Percentiles rank a stretch among this genome's conserved stretches.
Conservation (phyloP, 2,888 invertebrate genomes). For the Harpalus rubripes region DNA sequence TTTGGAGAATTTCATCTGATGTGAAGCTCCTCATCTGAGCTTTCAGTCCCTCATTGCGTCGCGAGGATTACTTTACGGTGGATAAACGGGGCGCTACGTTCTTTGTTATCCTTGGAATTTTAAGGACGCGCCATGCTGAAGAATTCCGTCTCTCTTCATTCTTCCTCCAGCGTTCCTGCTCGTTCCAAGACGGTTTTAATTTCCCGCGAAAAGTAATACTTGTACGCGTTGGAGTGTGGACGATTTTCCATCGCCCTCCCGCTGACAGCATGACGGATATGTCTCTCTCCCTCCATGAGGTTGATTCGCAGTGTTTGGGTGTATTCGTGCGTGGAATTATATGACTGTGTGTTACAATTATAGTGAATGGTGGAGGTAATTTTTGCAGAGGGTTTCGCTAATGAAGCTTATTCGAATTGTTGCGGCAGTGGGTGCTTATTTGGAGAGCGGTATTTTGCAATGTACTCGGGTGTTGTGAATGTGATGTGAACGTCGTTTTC, state of each 20-base stretch:
- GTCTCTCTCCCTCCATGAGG: not conserved
- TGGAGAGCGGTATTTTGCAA: not conserved
- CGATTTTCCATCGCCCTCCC: conserved; percentile 4
- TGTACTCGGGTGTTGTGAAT: not conserved
- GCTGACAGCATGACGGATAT: not conserved
- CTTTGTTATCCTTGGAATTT: conserved; percentile 63
- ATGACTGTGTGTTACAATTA: conserved; percentile 18
- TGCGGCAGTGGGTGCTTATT: not conserved
- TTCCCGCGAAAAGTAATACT: conserved; percentile 55
- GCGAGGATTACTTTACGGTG: conserved; percentile 56
- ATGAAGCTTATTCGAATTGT: conserved; percentile 37
- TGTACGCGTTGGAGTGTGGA: conserved; percentile 41
- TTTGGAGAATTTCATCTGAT: not conserved
- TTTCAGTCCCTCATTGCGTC: not conserved
- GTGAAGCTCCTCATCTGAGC: not conserved
- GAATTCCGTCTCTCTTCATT: conserved; percentile 47
- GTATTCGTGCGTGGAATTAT: conserved; percentile 6
- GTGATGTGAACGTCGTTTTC: not conserved
- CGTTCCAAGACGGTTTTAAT: conserved; percentile 58
- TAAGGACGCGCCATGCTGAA: conserved; percentile 49
- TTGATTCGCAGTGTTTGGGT: not conserved
- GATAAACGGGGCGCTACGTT: conserved; percentile 47
- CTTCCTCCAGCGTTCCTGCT: conserved; percentile 11
- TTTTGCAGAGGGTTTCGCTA: conserved; percentile 5
- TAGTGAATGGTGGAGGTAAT: not conserved